Evolutionary conservation across 2,113 vertebrate species (phyloP).

Genomic region (Boleophthalmus pectinirostris): DNA sequence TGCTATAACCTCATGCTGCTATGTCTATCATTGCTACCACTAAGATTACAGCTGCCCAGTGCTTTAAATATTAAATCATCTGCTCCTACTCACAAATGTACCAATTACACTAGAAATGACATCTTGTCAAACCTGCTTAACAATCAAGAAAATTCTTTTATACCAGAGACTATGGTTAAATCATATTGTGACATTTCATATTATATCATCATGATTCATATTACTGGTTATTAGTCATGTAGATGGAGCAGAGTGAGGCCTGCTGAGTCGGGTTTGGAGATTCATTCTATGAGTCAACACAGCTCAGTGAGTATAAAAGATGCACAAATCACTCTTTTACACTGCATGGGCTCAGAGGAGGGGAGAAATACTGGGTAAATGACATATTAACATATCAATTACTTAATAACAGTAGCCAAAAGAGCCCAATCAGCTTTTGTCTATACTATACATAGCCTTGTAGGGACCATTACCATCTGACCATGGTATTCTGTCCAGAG

Average conservation of each 20-base stretch:
- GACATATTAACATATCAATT: background rate
- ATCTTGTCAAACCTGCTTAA: background rate
- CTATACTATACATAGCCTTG: background rate
- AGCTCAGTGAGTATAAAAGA: constrained; percentile 38
- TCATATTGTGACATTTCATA: constrained; percentile 16
- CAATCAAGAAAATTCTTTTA: background rate
- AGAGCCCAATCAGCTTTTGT: background rate
- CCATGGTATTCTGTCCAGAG: background rate
- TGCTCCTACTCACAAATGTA: background rate
- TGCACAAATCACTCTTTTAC: constrained; percentile 36
- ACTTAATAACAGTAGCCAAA: background rate
- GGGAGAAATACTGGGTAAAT: background rate
- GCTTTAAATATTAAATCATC: background rate
- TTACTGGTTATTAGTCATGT: constrained; percentile 58
- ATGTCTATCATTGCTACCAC: background rate
- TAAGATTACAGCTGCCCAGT: background rate
- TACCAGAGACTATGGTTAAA: background rate
- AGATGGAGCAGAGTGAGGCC: constrained; percentile 45
- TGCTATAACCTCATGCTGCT: background rate
- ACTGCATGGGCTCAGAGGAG: constrained; percentile 5
- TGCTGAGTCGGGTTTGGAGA: constrained; percentile 44
- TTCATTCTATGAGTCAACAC: constrained; percentile 36
- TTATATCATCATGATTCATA: constrained; percentile 52
- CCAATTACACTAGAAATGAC: background rate
- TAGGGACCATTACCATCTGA: too few relatives aligned